phyloP scores from a whole-genome alignment of 2,113 vertebrate species.

The Podarcis cretensis region DNA sequence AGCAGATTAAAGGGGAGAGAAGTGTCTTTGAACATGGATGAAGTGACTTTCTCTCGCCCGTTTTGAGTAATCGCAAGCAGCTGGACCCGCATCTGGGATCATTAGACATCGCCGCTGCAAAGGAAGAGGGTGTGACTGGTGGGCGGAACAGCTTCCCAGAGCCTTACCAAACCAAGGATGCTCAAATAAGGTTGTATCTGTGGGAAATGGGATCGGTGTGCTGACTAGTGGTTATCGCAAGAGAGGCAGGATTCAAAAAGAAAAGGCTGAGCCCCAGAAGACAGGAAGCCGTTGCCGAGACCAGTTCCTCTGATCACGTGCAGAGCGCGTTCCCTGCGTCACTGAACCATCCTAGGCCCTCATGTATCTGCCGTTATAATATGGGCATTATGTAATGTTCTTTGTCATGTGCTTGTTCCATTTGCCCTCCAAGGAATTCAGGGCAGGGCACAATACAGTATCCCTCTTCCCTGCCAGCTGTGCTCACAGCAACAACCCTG shows the following conservation, averaged over 20 bases:
- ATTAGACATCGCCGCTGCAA: background rate
- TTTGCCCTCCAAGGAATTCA: background rate
- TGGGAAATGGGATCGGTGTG: background rate
- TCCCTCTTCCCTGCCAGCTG: fast-evolving
- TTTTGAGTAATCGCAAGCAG: background rate
- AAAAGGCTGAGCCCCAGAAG: background rate
- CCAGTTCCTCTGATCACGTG: background rate
- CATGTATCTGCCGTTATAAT: background rate
- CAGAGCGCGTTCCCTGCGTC: background rate
- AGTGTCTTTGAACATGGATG: background rate
- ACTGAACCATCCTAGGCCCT: too few species aligned
- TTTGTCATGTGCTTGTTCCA: background rate
- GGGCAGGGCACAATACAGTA: background rate
- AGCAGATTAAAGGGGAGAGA: background rate
- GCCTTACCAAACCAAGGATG: background rate
- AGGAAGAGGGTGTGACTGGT: background rate
- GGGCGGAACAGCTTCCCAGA: background rate
- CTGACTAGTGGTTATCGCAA: background rate
- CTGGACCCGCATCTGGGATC: background rate
- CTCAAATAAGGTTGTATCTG: background rate
- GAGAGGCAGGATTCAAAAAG: background rate
- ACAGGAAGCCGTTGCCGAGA: background rate
- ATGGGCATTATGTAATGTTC: background rate
- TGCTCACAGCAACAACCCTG: background rate
- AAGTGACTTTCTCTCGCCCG: background rate